These are phyloP conservation scores for Ophion costatus DNA, from an alignment of 2,888 invertebrate species.

Conservation along the genomic window DNA sequence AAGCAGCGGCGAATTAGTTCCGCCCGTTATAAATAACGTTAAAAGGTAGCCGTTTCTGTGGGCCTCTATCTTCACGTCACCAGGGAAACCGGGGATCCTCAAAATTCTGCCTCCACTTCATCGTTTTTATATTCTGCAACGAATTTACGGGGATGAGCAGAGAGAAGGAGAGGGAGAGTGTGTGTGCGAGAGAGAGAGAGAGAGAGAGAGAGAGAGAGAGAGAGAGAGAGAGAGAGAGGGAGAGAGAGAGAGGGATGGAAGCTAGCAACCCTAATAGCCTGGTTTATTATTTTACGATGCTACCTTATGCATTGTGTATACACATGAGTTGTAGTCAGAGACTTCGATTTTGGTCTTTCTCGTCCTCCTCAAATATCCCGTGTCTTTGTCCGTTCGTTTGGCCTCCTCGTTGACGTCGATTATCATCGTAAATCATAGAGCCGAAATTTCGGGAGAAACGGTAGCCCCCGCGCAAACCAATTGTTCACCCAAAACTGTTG, in stretches of 20 bases:
- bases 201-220: not conserved
- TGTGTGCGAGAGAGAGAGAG: no score
- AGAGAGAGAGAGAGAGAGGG: not conserved
- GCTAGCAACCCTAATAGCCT: slow-evolving; percentile 74
- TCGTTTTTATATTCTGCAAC: slow-evolving; percentile 50
- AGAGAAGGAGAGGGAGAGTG: not conserved
- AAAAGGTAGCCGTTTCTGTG: slow-evolving; percentile 65
- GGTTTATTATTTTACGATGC: slow-evolving; percentile 80
- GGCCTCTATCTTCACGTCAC: slow-evolving; percentile 47
- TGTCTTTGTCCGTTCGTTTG: slow-evolving; percentile 37
- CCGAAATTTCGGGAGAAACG: slow-evolving; percentile 55
- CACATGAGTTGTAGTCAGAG: slow-evolving; percentile 61
- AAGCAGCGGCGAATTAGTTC: slow-evolving; percentile 69
- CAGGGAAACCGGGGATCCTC: slow-evolving; percentile 50
- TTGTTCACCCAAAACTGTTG: slow-evolving; percentile 44
- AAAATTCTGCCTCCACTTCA: slow-evolving; percentile 43
- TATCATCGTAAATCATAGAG: slow-evolving; percentile 64
- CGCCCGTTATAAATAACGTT: slow-evolving; percentile 76
- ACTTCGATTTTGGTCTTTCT: slow-evolving; percentile 27
- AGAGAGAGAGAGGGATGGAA: slow-evolving; percentile 42
- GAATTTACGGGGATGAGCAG: slow-evolving; percentile 28
- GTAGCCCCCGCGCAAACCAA: slow-evolving; percentile 67
- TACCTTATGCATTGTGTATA: slow-evolving; percentile 77
- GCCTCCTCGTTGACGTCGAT: slow-evolving; percentile 62
- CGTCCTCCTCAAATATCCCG: slow-evolving; percentile 13